These are phyloP conservation scores for Coenonympha glycerion DNA, from an alignment of 2,888 invertebrate species.

Conservation along the genomic window DNA sequence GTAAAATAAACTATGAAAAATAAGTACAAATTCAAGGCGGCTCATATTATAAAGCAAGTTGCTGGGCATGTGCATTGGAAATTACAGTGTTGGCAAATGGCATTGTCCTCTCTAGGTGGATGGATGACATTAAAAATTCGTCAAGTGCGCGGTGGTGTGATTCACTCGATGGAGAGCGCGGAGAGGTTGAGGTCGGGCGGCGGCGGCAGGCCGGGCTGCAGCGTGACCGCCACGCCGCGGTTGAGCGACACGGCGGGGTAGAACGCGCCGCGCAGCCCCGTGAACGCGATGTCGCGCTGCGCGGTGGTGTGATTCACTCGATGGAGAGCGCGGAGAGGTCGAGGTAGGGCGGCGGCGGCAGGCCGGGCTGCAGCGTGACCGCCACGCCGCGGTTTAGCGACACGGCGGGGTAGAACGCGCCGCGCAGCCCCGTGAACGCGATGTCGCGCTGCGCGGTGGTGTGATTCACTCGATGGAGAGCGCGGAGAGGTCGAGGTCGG, in stretches of 20 bases:
- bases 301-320: constrained; percentile 41
- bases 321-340: constrained; percentile 42
- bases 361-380: constrained; percentile 93
- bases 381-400: constrained; percentile 97
- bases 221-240: constrained; percentile 93
- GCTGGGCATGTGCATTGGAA: too few relatives aligned
- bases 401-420: constrained; percentile 98
- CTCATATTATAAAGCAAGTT: too few relatives aligned
- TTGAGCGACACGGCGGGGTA: constrained; percentile 99
- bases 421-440: too few relatives aligned
- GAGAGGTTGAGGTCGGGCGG: constrained; percentile 73
- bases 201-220: constrained; percentile 94
- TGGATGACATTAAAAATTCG: too few relatives aligned
- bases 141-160: too few relatives aligned
- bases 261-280: constrained; percentile 94
- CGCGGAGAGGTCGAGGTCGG: constrained; percentile 44
- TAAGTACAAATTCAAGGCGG: too few relatives aligned
- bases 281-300: constrained; percentile 91
- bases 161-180: constrained; percentile 46
- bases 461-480: constrained; percentile 44
- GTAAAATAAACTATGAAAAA: too few relatives aligned
- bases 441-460: too few relatives aligned
- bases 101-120: too few relatives aligned
- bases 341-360: constrained; percentile 84
- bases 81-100: too few relatives aligned